Conservation (phyloP, 2,797 vertebrate species). For the Lophotriccus pileatus region DNA sequence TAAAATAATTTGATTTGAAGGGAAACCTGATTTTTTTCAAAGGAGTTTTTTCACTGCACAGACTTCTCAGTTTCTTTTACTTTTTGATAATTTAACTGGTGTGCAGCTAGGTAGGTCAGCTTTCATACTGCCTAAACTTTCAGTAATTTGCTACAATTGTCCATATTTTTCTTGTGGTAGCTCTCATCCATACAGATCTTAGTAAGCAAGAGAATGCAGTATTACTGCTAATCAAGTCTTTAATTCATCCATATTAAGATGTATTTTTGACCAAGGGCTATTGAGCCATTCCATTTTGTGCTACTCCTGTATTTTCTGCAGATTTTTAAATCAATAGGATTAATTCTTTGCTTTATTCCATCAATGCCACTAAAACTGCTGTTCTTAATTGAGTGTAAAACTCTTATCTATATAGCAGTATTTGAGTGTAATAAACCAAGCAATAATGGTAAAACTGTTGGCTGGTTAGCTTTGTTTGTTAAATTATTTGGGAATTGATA, state of each 20-base stretch:
- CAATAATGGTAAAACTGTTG: not conserved
- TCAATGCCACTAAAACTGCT: not conserved
- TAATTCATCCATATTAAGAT: not conserved
- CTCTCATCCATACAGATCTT: not conserved
- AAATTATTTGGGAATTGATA: not conserved
- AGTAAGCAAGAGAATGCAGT: not conserved
- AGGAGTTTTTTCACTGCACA: not conserved
- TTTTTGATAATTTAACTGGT: not conserved
- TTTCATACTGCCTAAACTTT: not conserved
- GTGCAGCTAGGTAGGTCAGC: not conserved
- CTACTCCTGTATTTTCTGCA: not conserved
- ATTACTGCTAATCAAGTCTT: not conserved
- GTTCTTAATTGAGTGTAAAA: not conserved
- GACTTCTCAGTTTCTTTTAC: not conserved
- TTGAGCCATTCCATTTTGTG: not conserved
- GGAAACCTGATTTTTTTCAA: not conserved
- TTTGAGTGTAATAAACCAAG: not conserved
- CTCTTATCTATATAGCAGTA: rapidly evolving
- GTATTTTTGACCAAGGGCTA: not conserved
- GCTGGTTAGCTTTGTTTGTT: not conserved
- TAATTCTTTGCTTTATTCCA: not conserved
- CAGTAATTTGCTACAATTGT: not conserved
- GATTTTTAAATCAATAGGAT: not conserved
- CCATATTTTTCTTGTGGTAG: not conserved
- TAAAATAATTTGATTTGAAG: constrained; percentile 31